These are phyloP conservation scores for Tapirus terrestris DNA, from an alignment of 2,113 vertebrate genomes.

Conservation along the genomic window DNA sequence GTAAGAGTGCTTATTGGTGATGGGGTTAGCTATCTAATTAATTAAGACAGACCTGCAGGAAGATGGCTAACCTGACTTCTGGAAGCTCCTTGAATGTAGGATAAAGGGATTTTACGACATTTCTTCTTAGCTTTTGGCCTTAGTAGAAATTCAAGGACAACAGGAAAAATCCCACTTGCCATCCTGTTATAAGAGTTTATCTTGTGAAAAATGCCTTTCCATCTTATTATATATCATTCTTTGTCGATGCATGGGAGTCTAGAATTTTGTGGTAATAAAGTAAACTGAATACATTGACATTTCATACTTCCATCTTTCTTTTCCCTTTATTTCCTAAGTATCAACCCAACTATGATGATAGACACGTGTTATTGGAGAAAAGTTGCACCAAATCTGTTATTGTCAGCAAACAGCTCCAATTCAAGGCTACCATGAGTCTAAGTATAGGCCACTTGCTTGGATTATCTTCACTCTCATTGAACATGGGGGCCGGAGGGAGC, in stretches of 20 bases:
- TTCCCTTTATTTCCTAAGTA: background rate
- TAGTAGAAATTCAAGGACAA: background rate
- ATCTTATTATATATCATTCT: background rate
- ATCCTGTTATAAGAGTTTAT: background rate
- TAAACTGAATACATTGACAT: background rate
- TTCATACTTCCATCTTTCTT: background rate
- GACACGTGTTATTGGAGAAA: background rate
- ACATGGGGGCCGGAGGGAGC: fast-evolving
- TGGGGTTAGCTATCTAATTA: background rate
- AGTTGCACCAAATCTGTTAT: background rate
- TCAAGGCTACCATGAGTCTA: background rate
- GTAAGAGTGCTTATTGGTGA: background rate
- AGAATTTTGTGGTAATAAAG: background rate
- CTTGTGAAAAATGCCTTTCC: background rate
- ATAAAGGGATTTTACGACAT: background rate
- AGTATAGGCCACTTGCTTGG: background rate
- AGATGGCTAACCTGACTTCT: background rate
- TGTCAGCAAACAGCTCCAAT: background rate
- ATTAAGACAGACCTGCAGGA: background rate
- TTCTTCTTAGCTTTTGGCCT: background rate
- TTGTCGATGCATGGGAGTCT: background rate
- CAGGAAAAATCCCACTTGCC: background rate
- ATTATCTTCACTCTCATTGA: background rate
- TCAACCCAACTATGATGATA: background rate
- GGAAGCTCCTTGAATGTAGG: background rate